Base-by-base conservation (phyloP, 1,140 invertebrate species). In the Antheraea mylitta region DNA sequence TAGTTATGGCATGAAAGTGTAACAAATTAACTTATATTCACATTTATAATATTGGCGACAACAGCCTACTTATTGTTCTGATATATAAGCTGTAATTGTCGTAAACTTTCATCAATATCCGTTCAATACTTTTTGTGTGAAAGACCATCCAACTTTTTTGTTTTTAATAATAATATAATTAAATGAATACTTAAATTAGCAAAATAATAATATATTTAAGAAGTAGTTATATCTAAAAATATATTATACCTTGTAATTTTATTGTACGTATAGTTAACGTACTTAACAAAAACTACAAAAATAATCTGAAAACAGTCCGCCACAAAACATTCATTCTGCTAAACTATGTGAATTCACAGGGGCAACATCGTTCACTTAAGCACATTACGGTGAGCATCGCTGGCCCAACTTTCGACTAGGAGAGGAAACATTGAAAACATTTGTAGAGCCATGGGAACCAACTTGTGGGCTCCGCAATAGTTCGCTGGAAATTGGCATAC, bases 291-390 rank as follows among this genome's bases (percentile, higher is more conserved):
- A 59, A 69, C 58, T 48, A 63, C 60, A 48, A 62, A 68, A 67
- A 66, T 68, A 36, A 19, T 18, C 62, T 68, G 72, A 69, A 74
- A 60, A 69, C 67, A 79, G 68, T 74, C 69, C 70, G 70, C 72
- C 59, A 73, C 67, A 78, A 73, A 78, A 78, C 75, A 80, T 80
- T 72, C 73, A 79, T 80, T 77, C 7, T 79, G 74, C 75, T 69
- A 68, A 83, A 81, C 74, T 79, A 76, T 71, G 71, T 78, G 78
- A 83, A 86, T 82, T 77, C 86, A 68, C 87, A 59, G 63, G 87
- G 80, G 86, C 72, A 78, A 85, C 87, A 90, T 90, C 87, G 79
- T 80, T 90, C 87, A 90, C 82, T 90, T 90, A 88, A 84, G 77
- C 82, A 80, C 79, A 89, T 90, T 90, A 90, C 73, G 68, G 71